phyloP scores from a whole-genome alignment of 1,140 invertebrate species.

The Macrostomum lignano region DNA sequence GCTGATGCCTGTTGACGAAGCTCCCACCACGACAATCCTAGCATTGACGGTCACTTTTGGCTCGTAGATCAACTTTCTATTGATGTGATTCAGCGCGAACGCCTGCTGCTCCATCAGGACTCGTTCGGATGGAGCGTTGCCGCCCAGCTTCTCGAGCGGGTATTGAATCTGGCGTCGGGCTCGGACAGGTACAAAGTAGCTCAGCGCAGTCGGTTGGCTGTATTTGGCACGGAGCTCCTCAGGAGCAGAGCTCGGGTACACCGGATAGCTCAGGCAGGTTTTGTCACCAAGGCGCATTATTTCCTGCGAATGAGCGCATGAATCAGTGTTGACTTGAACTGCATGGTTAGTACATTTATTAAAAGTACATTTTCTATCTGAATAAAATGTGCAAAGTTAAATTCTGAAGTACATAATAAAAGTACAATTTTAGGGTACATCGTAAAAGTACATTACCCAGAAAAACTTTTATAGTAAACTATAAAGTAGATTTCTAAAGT shows the following conservation, averaged over 20 bases:
- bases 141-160: conserved; percentile 15
- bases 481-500: no score
- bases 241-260: background rate
- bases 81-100: conserved; percentile 24
- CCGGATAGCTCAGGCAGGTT: no score
- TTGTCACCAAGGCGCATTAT: no score
- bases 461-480: no score
- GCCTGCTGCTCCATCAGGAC: conserved; percentile 14
- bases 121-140: conserved; percentile 23
- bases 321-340: no score
- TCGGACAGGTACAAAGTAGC: conserved; percentile 23
- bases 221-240: conserved; percentile 10
- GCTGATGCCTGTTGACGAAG: conserved; percentile 37
- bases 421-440: no score
- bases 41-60: conserved; percentile 29
- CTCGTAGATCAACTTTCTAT: conserved; percentile 24
- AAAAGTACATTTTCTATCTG: no score
- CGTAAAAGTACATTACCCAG: no score
- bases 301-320: no score
- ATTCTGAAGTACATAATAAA: no score
- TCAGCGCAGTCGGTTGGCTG: conserved; percentile 16
- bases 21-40: conserved; percentile 42
- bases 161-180: conserved; percentile 22
- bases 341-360: no score
- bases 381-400: no score